Percentiles rank a stretch among this genome's conserved stretches.
phyloP scores from a whole-genome alignment of 1,140 invertebrate genomes.

The Apocrypta bakeri region DNA sequence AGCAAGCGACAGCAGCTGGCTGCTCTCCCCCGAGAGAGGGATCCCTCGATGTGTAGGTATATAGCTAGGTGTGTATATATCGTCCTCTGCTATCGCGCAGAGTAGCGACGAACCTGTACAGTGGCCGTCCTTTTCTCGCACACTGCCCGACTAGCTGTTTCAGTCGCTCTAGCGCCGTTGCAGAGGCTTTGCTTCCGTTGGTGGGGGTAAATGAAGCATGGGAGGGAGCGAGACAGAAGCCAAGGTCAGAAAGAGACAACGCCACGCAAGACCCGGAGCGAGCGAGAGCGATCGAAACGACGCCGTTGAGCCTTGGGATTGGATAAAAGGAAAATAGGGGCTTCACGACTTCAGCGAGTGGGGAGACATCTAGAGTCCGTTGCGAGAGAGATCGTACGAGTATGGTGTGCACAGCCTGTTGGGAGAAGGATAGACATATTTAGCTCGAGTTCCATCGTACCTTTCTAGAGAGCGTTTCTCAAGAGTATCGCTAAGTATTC shows the following conservation, averaged over 20 bases:
- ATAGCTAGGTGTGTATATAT: not conserved
- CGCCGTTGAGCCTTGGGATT: not conserved
- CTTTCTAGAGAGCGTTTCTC: no score
- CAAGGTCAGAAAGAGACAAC: slow-evolving; percentile 18
- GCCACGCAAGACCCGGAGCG: not conserved
- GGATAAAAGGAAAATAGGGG: not conserved
- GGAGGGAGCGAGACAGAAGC: not conserved
- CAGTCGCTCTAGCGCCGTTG: not conserved
- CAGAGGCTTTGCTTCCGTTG: not conserved
- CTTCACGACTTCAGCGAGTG: no score
- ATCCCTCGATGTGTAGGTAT: not conserved
- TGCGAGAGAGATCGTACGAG: no score
- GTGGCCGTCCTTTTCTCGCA: slow-evolving; percentile 5
- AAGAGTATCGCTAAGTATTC: no score
- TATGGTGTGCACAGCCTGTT: no score
- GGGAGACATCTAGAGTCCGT: no score
- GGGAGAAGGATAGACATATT: no score
- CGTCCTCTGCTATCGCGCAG: not conserved
- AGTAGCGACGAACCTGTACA: not conserved
- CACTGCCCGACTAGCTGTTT: slow-evolving; percentile 7
- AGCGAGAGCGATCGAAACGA: slow-evolving; percentile 34
- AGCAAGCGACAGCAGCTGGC: not conserved
- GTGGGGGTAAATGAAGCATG: not conserved
- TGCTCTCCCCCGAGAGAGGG: not conserved
- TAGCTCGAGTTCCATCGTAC: no score